Evolutionary conservation across 2,797 vertebrate genomes (phyloP), one percentile per base, ranked within the genome.

Genomic region (Dendrocincla fuliginosa): DNA sequence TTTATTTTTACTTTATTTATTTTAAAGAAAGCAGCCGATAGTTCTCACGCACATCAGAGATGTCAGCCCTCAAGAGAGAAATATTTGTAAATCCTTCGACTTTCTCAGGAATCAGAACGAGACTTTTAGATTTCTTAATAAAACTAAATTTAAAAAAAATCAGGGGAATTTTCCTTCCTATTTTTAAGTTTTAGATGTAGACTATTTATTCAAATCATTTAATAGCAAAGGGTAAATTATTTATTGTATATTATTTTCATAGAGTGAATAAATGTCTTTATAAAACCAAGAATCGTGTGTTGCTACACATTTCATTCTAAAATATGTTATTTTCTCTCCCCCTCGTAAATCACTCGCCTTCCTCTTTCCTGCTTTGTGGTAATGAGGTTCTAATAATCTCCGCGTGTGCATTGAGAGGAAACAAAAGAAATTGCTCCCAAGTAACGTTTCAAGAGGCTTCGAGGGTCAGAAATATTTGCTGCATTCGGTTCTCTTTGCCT

Each of bases 241-340:
- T 99, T 99, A 99, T 99, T 99, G 99, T 98, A 99, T 97, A 98
- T 99, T 99, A 99, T 99, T 99, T 99, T 99, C 99, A 99, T 99
- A 99, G 99, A 98, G 98, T 98, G 98, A 98, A 98, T 98, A 97
- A 98, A 98, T 97, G 98, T 97, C 98, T 99, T 98, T 99, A 98
- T 98, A 97, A 97, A 97, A 98, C 94, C 68, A 92, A 94, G 97
- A 87, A 6, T 11, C 1, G 7, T 28, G 61, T 96, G 96, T 97
- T 49, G 85, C 84, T 92, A 32, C 32, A 33, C 47, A 33, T 85
- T 64, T 94, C 16, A 1, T 41, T 30, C 4, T 4, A 74, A 95
- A 96, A 63, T 16, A 5, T 19, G 11, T 1, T 8, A 0, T 1
- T 42, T 33, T 50, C 44, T 37, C 10, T 2, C 27, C 50, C 47